phyloP scores from a whole-genome alignment of 2,113 vertebrate genomes.

The Osmerus eperlanus region DNA sequence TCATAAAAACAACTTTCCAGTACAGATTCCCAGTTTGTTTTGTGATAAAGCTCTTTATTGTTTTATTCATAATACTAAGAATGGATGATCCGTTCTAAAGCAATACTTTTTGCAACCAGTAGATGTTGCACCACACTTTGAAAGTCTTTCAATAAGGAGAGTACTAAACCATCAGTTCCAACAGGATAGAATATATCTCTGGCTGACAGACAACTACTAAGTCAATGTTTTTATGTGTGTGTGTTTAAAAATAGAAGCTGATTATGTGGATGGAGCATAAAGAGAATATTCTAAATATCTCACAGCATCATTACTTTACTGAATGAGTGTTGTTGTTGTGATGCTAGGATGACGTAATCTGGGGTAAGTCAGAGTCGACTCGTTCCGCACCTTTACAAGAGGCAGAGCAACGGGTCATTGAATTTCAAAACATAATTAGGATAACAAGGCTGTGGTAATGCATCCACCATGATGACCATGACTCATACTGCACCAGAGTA shows the following conservation, averaged over 20 bases:
- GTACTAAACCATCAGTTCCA: neutral
- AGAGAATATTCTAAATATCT: neutral
- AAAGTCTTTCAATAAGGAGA: conserved; percentile 12
- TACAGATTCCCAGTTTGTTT: conserved; percentile 5
- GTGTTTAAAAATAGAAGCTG: neutral
- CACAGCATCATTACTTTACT: neutral
- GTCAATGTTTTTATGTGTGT: too few species aligned
- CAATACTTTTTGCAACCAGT: conserved; percentile 50
- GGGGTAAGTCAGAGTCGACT: neutral
- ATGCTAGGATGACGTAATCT: neutral
- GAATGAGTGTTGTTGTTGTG: neutral
- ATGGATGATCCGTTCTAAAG: conserved; percentile 13
- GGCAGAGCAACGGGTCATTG: conserved; percentile 12
- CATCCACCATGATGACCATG: conserved; percentile 12
- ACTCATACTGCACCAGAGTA: conserved; percentile 4
- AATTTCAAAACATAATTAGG: conserved; percentile 36
- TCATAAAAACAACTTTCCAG: conserved; percentile 63
- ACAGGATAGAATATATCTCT: neutral
- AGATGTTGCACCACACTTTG: conserved; percentile 58
- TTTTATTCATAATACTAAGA: neutral
- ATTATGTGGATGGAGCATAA: neutral
- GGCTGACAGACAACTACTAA: neutral
- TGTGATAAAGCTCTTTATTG: neutral
- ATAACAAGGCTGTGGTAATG: conserved; percentile 23
- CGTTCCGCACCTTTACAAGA: conserved; percentile 24